Evolutionary conservation across 2,797 vertebrate species (phyloP).

Genomic region (Somateria mollissima): DNA sequence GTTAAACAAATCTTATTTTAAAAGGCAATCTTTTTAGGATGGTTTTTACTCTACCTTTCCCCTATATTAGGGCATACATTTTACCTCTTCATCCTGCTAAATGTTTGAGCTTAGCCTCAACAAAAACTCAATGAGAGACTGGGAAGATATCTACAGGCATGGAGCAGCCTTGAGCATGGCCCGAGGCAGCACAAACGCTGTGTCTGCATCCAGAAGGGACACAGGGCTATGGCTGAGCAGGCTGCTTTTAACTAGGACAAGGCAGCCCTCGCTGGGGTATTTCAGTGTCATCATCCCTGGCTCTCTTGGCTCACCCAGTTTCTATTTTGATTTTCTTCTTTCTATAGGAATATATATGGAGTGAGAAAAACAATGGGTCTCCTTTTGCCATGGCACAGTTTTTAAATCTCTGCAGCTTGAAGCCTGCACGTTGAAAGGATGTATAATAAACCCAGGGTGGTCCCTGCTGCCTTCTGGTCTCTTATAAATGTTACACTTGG

Average conservation of each 20-base stretch:
- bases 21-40: neutral
- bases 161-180: neutral
- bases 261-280: neutral
- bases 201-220: neutral
- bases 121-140: neutral
- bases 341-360: neutral
- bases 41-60: neutral
- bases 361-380: neutral
- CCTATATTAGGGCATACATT: neutral
- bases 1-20: neutral
- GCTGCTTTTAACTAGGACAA: neutral
- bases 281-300: neutral
- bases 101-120: constrained; percentile 1
- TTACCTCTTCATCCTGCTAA: neutral
- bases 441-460: neutral
- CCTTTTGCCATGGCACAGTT: neutral
- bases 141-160: neutral
- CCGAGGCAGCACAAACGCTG: rapidly evolving
- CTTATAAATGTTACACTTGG: neutral
- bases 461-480: neutral
- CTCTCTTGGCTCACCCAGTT: neutral
- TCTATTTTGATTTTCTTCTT: neutral
- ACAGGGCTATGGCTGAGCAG: neutral
- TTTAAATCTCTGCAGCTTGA: neutral
- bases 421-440: neutral